phyloP scores from a whole-genome alignment of 2,888 invertebrate genomes.

The Tenthredo livida region DNA sequence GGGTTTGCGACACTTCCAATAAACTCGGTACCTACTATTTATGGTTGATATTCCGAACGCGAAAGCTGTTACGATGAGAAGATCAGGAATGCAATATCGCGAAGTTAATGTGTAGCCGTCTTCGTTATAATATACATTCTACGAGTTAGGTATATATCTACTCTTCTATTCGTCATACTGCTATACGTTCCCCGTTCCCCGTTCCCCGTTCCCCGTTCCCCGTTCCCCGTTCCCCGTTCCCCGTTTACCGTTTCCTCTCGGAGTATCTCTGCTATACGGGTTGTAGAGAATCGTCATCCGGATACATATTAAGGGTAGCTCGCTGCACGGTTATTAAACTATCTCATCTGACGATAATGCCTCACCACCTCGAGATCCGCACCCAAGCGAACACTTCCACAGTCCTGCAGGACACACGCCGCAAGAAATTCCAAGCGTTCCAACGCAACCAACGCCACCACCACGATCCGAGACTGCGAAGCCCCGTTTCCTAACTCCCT shows the following conservation, averaged over 20 bases:
- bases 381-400: constrained; percentile 4
- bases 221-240: not conserved
- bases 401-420: constrained; percentile 33
- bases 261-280: not conserved
- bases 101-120: constrained; percentile 38
- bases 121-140: constrained; percentile 42
- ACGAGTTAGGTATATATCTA: not conserved
- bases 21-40: constrained; percentile 23
- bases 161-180: not conserved
- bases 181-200: not conserved
- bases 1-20: constrained; percentile 32
- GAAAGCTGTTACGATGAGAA: not conserved
- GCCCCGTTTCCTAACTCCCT: constrained; percentile 16
- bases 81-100: constrained; percentile 38
- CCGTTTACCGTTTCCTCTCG: not conserved
- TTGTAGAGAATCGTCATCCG: not conserved
- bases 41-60: constrained; percentile 29
- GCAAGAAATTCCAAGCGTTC: constrained; percentile 25
- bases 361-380: not conserved
- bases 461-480: not conserved
- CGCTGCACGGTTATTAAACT: constrained; percentile 37
- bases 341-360: constrained; percentile 20
- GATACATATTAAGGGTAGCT: constrained; percentile 23
- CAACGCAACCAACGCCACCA: not conserved
- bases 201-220: no score